phyloP scores from a whole-genome alignment of 2,797 vertebrate species.

The Dermochelys coriacea region DNA sequence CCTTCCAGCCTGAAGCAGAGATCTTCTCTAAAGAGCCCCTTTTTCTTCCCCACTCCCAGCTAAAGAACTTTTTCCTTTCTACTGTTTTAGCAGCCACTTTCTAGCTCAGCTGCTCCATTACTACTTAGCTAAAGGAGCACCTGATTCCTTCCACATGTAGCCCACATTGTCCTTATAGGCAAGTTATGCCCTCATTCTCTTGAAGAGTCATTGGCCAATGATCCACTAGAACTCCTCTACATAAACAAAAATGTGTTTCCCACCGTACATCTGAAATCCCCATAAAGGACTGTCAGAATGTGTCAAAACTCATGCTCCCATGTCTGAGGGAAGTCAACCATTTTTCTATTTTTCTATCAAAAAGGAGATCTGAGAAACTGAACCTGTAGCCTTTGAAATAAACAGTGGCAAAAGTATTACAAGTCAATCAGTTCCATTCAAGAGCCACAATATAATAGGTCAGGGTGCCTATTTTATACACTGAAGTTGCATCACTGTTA shows the following conservation, averaged over 20 bases:
- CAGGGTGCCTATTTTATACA: neutral
- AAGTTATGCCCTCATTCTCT: neutral
- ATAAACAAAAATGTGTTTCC: too few species aligned
- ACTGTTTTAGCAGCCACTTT: neutral
- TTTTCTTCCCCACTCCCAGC: neutral
- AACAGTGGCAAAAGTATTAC: neutral
- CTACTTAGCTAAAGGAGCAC: neutral
- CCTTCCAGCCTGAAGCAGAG: neutral
- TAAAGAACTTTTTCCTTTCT: neutral
- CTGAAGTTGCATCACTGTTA: neutral
- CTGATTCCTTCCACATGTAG: neutral
- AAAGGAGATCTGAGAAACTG: neutral
- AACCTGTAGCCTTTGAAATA: neutral
- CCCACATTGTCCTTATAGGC: neutral
- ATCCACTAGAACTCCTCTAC: neutral
- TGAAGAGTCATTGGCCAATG: neutral
- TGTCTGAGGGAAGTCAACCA: neutral
- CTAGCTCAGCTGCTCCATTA: neutral
- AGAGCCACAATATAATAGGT: neutral
- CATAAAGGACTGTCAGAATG: neutral
- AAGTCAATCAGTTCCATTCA: neutral
- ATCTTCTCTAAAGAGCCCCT: neutral
- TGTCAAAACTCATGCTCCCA: neutral
- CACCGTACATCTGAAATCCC: neutral
- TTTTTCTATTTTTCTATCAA: neutral